Conservation (phyloP, 2,888 invertebrate species). For the Dicranocentrus wangi region DNA sequence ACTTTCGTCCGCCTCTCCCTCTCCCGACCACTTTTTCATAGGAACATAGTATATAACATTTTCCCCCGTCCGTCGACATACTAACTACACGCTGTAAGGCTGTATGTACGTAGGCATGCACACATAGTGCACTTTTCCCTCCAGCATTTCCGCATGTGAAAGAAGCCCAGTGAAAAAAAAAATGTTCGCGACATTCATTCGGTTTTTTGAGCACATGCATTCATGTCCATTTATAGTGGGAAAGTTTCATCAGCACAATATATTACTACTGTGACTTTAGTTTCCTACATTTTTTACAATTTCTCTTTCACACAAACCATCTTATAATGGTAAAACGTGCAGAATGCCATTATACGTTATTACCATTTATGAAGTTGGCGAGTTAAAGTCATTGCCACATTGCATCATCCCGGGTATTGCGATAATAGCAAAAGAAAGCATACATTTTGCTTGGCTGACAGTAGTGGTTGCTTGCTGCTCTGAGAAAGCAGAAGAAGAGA, state of each 20-base stretch:
- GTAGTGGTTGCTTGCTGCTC: too few relatives aligned
- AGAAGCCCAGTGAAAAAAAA: background rate
- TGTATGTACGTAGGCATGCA: background rate
- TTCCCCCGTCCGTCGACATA: too few relatives aligned
- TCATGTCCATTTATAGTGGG: slow-evolving; percentile 20
- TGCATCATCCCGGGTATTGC: slow-evolving; percentile 23
- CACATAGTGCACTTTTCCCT: background rate
- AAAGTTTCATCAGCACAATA: slow-evolving; percentile 13
- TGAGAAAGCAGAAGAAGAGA: too few relatives aligned
- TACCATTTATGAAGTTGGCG: slow-evolving; percentile 42
- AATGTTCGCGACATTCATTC: background rate
- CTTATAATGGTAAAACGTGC: background rate
- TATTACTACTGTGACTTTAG: background rate
- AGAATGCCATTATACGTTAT: slow-evolving; percentile 12
- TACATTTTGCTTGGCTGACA: slow-evolving; percentile 4
- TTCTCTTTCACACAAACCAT: too few relatives aligned
- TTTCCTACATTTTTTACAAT: background rate
- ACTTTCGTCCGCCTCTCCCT: slow-evolving; percentile 38
- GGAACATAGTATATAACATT: background rate
- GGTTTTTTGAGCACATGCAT: slow-evolving; percentile 18
- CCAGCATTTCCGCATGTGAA: slow-evolving; percentile 4
- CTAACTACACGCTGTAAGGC: too few relatives aligned
- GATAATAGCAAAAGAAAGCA: slow-evolving; percentile 2
- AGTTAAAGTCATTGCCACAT: slow-evolving; percentile 45
- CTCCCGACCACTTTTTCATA: slow-evolving; percentile 8